Evolutionary conservation across 2,888 invertebrate genomes (phyloP).

Genomic region (Caenorhabditis panamensis): DNA sequence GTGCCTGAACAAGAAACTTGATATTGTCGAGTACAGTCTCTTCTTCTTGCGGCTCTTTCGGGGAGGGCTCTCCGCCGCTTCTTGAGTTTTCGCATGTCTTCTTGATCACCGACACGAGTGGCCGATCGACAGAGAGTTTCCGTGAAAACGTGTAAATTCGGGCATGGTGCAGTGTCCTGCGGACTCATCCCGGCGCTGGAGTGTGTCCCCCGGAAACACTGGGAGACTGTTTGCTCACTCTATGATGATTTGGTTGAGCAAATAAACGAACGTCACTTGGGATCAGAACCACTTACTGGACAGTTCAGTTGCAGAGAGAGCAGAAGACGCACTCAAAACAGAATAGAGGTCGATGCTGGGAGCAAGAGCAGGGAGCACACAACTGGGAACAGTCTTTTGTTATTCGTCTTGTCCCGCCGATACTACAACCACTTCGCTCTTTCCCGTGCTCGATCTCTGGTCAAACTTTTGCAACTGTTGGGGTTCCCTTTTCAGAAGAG

Average conservation of each 20-base stretch:
- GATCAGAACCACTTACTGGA: constrained; percentile 28
- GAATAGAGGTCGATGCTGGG: constrained; percentile 4
- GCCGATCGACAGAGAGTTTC: constrained; percentile 12
- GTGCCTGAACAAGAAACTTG: constrained; percentile 51
- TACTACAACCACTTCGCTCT: background rate
- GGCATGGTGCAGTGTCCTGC: constrained; percentile 44
- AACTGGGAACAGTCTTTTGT: constrained; percentile 4
- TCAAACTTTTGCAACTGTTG: background rate
- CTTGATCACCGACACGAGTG: constrained; percentile 29
- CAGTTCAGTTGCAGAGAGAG: constrained; percentile 9
- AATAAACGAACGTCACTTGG: constrained; percentile 40
- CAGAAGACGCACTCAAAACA: constrained; percentile 9
- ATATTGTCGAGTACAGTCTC: constrained; percentile 32
- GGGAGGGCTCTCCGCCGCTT: constrained; percentile 21
- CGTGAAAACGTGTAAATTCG: constrained; percentile 48
- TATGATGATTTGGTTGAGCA: constrained; percentile 33
- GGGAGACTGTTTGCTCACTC: constrained; percentile 35
- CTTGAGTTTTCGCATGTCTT: constrained; percentile 32
- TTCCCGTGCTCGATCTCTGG: background rate
- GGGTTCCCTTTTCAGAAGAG: background rate
- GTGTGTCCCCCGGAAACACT: constrained; percentile 44
- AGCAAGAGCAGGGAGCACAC: constrained; percentile 19
- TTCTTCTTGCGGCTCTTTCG: constrained; percentile 3
- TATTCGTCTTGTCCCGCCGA: background rate
- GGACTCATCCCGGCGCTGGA: constrained; percentile 25